Evolutionary conservation across 2,888 invertebrate genomes (phyloP).

Genomic region (Nezara viridula): DNA sequence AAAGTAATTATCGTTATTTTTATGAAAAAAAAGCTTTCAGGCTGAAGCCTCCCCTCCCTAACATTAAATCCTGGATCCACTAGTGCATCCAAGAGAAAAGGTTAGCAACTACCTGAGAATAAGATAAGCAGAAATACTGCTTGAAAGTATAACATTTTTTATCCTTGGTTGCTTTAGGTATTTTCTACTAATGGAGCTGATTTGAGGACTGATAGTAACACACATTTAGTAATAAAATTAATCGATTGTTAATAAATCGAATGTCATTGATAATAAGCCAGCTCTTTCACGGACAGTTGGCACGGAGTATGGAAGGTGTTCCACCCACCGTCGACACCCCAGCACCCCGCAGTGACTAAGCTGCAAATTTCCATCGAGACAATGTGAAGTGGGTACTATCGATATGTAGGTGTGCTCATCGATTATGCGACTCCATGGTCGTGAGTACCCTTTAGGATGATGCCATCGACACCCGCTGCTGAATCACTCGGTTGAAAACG

Average conservation of each 20-base stretch:
- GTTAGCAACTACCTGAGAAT: no score
- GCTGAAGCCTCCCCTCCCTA: no score
- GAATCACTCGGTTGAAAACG: background rate
- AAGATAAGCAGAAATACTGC: no score
- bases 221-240: background rate
- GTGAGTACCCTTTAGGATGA: conserved; percentile 15
- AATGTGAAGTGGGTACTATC: conserved; percentile 21
- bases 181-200: no score
- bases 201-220: background rate
- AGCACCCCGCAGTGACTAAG: background rate
- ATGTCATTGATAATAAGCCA: background rate
- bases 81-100: no score
- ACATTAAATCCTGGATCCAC: no score
- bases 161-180: no score
- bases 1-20: no score
- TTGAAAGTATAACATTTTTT: no score
- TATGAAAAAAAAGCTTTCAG: no score
- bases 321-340: background rate
- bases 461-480: background rate
- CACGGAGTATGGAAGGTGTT: background rate
- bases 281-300: background rate
- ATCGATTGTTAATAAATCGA: background rate
- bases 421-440: conserved; percentile 1
- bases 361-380: conserved; percentile 22
- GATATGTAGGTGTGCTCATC: conserved; percentile 36